phyloP scores from a whole-genome alignment of 1,140 invertebrate genomes.

The Chionoecetes opilio region DNA sequence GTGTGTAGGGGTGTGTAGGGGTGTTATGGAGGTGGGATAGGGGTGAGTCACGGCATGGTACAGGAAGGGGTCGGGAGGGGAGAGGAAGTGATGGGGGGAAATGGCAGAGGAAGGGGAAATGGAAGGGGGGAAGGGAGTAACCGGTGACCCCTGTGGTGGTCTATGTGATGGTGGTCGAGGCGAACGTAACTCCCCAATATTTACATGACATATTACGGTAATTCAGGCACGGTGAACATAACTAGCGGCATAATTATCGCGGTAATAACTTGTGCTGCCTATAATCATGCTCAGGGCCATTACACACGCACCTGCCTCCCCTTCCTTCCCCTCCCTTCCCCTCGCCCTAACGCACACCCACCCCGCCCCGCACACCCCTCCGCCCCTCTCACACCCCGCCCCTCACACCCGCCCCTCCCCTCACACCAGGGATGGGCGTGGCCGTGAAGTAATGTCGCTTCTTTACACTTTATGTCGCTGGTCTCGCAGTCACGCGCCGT shows the following conservation, averaged over 20 bases:
- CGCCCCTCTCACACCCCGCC: background rate
- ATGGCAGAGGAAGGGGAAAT: background rate
- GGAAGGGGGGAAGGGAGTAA: background rate
- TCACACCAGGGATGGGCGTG: background rate
- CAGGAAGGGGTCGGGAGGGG: too few relatives aligned
- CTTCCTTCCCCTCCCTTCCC: background rate
- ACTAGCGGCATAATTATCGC: slow-evolving; percentile 8
- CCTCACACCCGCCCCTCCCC: background rate
- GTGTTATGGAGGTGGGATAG: background rate
- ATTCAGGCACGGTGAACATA: slow-evolving; percentile 27
- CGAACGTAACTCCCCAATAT: slow-evolving; percentile 1
- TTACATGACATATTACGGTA: slow-evolving; percentile 10
- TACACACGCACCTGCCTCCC: slow-evolving; percentile 4
- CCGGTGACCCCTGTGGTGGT: background rate
- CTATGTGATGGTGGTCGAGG: background rate
- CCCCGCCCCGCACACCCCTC: background rate
- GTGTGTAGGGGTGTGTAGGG: background rate
- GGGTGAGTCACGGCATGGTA: background rate
- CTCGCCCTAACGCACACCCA: too few relatives aligned
- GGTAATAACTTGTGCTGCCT: slow-evolving; percentile 28
- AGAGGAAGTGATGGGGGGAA: background rate
- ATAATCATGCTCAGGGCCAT: slow-evolving; percentile 15
- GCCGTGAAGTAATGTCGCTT: slow-evolving; percentile 22
- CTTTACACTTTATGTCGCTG: slow-evolving; percentile 29
- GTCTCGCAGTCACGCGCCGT: background rate